Percentiles rank a stretch among this genome's conserved stretches.
Evolutionary conservation across 2,888 invertebrate species (phyloP).

Genomic region (Chrysomela aeneicollis): DNA sequence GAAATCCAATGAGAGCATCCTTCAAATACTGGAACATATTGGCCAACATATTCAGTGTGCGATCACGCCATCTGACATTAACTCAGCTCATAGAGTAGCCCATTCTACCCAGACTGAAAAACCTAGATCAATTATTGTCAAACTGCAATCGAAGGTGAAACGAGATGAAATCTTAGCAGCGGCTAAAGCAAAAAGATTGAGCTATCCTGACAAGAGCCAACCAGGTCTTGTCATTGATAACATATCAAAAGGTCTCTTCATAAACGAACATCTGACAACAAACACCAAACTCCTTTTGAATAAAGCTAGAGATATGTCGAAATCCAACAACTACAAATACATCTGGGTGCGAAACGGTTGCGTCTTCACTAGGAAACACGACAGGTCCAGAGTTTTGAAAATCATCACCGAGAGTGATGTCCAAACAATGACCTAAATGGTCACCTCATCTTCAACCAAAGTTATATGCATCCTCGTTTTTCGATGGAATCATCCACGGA

Average conservation of each 20-base stretch:
- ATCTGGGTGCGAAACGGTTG: conserved; percentile 11
- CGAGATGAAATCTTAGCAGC: conserved; percentile 8
- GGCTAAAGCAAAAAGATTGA: conserved; percentile 10
- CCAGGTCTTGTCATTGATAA: conserved; percentile 6
- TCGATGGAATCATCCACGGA: neutral
- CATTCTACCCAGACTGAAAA: conserved; percentile 4
- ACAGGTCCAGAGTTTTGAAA: conserved; percentile 15
- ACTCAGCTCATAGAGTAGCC: conserved; percentile 15
- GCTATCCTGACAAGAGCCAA: conserved; percentile 15
- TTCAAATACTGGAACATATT: conserved; percentile 9
- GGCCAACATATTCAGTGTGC: conserved; percentile 11
- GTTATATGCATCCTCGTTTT: conserved; percentile 11
- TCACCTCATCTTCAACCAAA: conserved; percentile 12
- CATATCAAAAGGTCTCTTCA: conserved; percentile 12
- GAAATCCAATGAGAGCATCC: conserved; percentile 7
- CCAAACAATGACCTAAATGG: conserved; percentile 15
- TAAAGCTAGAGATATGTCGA: conserved; percentile 7
- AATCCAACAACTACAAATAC: conserved; percentile 10
- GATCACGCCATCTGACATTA: conserved; percentile 6
- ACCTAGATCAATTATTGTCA: conserved; percentile 8
- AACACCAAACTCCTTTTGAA: conserved; percentile 8
- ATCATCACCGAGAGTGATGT: conserved; percentile 6
- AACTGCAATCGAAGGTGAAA: conserved; percentile 9
- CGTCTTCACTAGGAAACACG: conserved; percentile 3
- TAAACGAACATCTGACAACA: conserved; percentile 9